Percentiles rank a stretch among this genome's conserved stretches.
Conservation (phyloP, 2,888 invertebrate genomes). For the Synanthedon tipuliformis region DNA sequence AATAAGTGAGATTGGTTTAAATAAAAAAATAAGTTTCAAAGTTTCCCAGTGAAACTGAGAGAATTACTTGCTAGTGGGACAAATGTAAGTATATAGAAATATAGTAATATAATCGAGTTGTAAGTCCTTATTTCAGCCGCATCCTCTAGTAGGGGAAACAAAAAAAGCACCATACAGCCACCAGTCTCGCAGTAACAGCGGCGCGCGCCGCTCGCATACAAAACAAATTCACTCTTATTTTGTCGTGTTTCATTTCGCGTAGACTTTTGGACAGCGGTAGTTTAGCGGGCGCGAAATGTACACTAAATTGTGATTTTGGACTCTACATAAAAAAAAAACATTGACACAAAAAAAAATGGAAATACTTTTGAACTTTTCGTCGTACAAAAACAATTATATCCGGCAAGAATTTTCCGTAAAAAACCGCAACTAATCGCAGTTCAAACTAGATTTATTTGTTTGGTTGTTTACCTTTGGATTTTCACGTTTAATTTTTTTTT, state of each 20-base stretch:
- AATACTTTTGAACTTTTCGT: slow-evolving; percentile 34
- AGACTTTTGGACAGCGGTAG: slow-evolving; percentile 63
- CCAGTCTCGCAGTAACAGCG: slow-evolving; percentile 56
- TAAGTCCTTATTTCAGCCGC: slow-evolving; percentile 41
- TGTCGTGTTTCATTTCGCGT: slow-evolving; percentile 69
- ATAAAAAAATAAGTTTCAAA: too few relatives aligned
- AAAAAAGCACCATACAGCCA: slow-evolving; percentile 37
- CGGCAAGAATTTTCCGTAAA: slow-evolving; percentile 31
- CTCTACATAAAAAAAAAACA: slow-evolving; percentile 21
- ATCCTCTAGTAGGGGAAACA: slow-evolving; percentile 51
- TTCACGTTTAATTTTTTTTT: slow-evolving; percentile 13
- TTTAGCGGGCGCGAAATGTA: slow-evolving; percentile 50
- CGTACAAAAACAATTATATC: slow-evolving; percentile 36
- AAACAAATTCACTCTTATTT: slow-evolving; percentile 54
- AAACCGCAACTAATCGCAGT: slow-evolving; percentile 61
- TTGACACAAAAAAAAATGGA: slow-evolving; percentile 32
- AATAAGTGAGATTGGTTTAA: too few relatives aligned
- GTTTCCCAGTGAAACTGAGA: too few relatives aligned
- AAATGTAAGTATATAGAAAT: background rate
- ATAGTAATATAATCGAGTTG: background rate
- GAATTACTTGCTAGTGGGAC: background rate
- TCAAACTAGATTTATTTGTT: slow-evolving; percentile 51
- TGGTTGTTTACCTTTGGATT: slow-evolving; percentile 12
- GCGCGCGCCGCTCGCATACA: slow-evolving; percentile 61
- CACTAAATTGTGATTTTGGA: slow-evolving; percentile 64